Base-by-base conservation (phyloP, 1,140 invertebrate species). In the Aricia agestis region DNA sequence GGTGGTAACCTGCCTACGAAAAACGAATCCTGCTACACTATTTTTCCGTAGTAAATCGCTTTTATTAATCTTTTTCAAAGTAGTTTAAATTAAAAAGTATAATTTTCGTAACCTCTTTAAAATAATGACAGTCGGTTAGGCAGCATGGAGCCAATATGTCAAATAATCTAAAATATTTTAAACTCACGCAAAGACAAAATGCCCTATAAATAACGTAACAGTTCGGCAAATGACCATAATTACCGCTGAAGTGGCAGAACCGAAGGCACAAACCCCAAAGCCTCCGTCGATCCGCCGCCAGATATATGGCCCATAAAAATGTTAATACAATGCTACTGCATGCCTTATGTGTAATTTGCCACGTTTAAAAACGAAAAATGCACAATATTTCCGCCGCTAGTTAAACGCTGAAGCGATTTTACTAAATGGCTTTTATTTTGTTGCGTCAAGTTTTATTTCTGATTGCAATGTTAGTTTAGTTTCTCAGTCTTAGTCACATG, bases 301-400 rank as follows among this genome's bases (percentile, higher is more conserved):
- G 80, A 89, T 84, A 82, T 87, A 90, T 89, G 69, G 88, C 77
- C 89, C 80, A 91, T 91, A 91, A 91, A 91, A 86, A 91, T 91
- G 87, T 91, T 89, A 91, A 89, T 89, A 84, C 85, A 84, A 87
- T 91, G 80, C 83, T 83, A 88, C 75, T 88, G 87, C 85, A 85
- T 85, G 87, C 84, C 83, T 86, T 87, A 78, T 83, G 76, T 83
- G 84, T 85, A 90, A 90, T 90, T 89, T 90, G 87, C 85, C 84
- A 84, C 82, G 81, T 82, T 83, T 85, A 80, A 82, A 83, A 83
- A 86, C 82, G 83, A 84, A 89, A 86, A 87, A 85, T 84, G 72
- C 71, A 74, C 68, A 77, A 77, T 74, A 69, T 69, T 69, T 70
- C 68, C 9, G 66, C 66, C 68, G 68, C 17, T 76, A 81, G 69